A percentile compares a stretch with the other conserved stretches of the same genome.
Evolutionary conservation across 1,140 invertebrate genomes (phyloP).

Genomic region (Drusus annulatus): DNA sequence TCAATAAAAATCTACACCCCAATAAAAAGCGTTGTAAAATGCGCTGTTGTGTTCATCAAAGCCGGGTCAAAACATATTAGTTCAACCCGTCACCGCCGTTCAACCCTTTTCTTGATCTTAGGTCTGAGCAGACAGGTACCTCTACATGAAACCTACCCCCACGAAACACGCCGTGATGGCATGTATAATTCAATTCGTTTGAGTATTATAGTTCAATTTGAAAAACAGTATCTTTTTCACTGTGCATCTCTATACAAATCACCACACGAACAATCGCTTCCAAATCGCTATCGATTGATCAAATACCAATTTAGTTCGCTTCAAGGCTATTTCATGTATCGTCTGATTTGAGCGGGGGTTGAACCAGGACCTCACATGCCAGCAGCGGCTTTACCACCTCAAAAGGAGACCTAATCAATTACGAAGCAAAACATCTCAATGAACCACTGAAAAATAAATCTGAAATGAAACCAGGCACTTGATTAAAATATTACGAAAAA

Average conservation of each 20-base stretch:
- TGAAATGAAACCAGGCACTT: not conserved
- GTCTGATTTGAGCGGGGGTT: not conserved
- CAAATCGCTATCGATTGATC: slow-evolving; percentile 13
- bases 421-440: slow-evolving; percentile 19
- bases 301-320: slow-evolving; percentile 21
- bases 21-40: no score
- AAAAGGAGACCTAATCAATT: slow-evolving; percentile 18
- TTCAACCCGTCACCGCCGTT: no score
- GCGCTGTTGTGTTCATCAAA: no score
- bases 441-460: slow-evolving; percentile 7
- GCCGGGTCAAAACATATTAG: no score
- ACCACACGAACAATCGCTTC: no score
- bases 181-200: not conserved
- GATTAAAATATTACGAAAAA: not conserved
- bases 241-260: no score
- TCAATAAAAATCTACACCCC: no score
- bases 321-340: slow-evolving; percentile 15
- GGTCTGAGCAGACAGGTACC: no score
- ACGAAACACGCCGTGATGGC: no score
- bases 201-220: not conserved
- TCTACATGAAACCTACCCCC: no score
- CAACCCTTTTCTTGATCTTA: no score
- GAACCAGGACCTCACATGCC: slow-evolving; percentile 14
- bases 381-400: not conserved
- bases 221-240: no score